Conservation (phyloP, 2,888 invertebrate genomes). For the Eilema depressum region DNA sequence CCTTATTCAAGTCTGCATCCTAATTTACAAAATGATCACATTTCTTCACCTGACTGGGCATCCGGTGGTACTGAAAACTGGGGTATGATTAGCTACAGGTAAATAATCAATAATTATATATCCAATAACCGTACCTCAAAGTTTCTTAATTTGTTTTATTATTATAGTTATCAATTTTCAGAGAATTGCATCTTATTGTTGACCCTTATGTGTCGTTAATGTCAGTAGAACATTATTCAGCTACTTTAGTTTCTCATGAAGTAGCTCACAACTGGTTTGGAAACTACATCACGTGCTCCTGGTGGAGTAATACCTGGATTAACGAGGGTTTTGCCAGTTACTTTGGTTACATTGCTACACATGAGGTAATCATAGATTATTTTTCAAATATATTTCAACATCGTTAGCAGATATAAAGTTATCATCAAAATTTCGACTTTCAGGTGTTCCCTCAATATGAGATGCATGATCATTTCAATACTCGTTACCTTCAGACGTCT, state of each 20-base stretch:
- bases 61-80: constrained; percentile 83
- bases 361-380: constrained; percentile 57
- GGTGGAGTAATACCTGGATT: constrained; percentile 92
- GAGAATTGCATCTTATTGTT: constrained; percentile 76
- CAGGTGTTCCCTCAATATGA: constrained; percentile 89
- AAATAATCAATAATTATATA: constrained; percentile 18
- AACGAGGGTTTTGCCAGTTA: constrained; percentile 92
- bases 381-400: not conserved
- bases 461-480: constrained; percentile 90
- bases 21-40: constrained; percentile 75
- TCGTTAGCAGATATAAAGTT: not conserved
- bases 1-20: constrained; percentile 72
- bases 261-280: constrained; percentile 94
- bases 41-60: constrained; percentile 83
- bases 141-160: not conserved
- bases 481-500: constrained; percentile 89
- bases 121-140: not conserved
- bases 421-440: not conserved
- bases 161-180: constrained; percentile 34
- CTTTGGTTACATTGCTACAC: constrained; percentile 88
- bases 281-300: constrained; percentile 89
- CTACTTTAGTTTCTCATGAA: constrained; percentile 86
- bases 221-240: constrained; percentile 79
- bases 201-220: constrained; percentile 74
- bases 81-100: constrained; percentile 85